phyloP scores from a whole-genome alignment of 2,113 vertebrate genomes.

The Aegotheles bennettii region DNA sequence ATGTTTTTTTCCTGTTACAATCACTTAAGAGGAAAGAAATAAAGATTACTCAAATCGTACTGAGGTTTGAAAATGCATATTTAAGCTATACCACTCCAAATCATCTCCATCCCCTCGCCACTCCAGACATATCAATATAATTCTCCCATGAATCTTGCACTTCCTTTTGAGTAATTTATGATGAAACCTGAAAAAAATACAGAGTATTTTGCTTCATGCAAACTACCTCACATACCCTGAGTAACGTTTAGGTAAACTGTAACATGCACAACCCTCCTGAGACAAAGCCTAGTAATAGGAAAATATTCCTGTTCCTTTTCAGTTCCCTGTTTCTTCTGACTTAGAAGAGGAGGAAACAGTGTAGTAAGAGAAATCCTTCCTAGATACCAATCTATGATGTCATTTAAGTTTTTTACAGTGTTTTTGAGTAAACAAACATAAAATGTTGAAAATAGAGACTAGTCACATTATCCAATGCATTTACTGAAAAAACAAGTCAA shows the following conservation, averaged over 20 bases:
- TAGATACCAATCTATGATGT: background rate
- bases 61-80: background rate
- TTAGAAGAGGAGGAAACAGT: background rate
- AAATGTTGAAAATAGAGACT: conserved; percentile 14
- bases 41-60: background rate
- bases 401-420: background rate
- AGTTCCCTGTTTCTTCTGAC: background rate
- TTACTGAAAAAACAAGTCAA: conserved; percentile 50
- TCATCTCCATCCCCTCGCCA: background rate
- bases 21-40: background rate
- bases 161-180: background rate
- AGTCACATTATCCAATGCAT: conserved; percentile 21
- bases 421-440: background rate
- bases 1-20: background rate
- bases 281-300: background rate
- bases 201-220: background rate
- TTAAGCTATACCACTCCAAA: background rate
- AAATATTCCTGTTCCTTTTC: background rate
- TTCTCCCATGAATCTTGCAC: background rate
- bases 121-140: background rate
- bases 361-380: background rate
- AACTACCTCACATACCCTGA: background rate
- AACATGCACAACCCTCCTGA: background rate
- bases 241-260: background rate
- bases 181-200: background rate